phyloP scores from a whole-genome alignment of 37 sponge, comb jelly and placozoan species.

The Tethya wilhelma region DNA sequence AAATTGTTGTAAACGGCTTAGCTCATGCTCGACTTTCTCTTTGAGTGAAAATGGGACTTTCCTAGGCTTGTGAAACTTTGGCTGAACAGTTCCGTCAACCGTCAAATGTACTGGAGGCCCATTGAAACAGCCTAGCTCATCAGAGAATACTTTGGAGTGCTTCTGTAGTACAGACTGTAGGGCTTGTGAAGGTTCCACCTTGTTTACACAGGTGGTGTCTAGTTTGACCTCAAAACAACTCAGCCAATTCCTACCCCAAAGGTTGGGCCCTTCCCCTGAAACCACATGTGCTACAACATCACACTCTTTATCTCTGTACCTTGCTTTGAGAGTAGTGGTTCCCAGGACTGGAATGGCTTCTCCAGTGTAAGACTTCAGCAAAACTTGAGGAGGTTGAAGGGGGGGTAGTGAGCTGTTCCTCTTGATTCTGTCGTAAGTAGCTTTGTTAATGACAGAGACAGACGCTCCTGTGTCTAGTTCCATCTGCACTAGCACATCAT shows the following conservation, averaged over 20 bases:
- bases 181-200: background rate
- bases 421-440: background rate
- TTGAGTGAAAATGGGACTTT: constrained; percentile 2
- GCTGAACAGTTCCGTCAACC: background rate
- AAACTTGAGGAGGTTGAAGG: background rate
- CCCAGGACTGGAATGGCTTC: constrained; percentile 33
- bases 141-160: constrained; percentile 20
- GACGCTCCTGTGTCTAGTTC: constrained; percentile 50
- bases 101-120: background rate
- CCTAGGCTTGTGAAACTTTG: constrained; percentile 22
- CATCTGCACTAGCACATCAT: constrained; percentile 21
- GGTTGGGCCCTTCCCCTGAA: constrained; percentile 35
- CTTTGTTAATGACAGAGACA: constrained; percentile 12
- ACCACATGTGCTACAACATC: constrained; percentile 17
- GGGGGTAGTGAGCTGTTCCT: background rate
- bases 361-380: constrained; percentile 46
- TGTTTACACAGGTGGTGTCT: background rate
- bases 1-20: constrained; percentile 1
- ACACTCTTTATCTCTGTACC: constrained; percentile 7
- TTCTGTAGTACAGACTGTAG: background rate
- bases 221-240: background rate
- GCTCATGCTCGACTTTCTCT: background rate
- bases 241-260: constrained; percentile 55
- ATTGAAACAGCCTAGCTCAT: constrained; percentile 30
- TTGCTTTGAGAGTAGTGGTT: constrained; percentile 2